phyloP scores from a whole-genome alignment of 2,797 vertebrate species.

The Echeneis naucrates region DNA sequence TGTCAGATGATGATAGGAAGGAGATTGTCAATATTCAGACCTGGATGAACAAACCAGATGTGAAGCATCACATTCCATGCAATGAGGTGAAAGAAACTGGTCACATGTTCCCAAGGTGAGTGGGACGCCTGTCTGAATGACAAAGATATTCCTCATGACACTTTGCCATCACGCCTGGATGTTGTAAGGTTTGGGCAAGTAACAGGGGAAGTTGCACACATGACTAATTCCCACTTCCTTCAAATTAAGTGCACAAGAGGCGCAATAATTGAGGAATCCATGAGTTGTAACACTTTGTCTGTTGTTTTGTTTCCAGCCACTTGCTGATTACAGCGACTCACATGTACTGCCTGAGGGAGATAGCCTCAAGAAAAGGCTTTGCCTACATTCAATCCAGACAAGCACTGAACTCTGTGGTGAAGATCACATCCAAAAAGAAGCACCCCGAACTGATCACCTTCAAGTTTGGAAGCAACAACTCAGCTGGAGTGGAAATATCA shows the following conservation, averaged over 20 bases:
- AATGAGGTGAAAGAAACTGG: conserved; percentile 98
- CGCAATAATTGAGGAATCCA: neutral
- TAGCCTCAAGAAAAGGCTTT: conserved; percentile 93
- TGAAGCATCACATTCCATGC: conserved; percentile 96
- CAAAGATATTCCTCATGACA: neutral
- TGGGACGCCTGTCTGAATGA: neutral
- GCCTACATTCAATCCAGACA: conserved; percentile 98
- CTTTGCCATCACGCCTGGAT: neutral
- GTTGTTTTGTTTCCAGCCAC: conserved; percentile 84
- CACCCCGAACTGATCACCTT: conserved; percentile 98
- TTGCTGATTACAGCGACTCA: conserved; percentile 96
- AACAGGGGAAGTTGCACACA: neutral
- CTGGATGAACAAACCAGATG: conserved; percentile 98
- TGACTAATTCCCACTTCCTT: conserved; percentile 22
- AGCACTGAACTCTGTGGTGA: conserved; percentile 96
- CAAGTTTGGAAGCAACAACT: conserved; percentile 96
- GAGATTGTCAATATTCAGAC: conserved; percentile 98
- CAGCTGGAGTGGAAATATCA: conserved; percentile 93
- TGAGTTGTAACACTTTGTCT: neutral
- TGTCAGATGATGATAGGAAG: conserved; percentile 98
- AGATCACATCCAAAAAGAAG: conserved; percentile 99
- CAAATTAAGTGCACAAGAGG: neutral
- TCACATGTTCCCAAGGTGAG: conserved; percentile 98
- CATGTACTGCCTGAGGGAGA: conserved; percentile 99
- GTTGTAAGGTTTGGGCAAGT: neutral